Percentiles rank a stretch among this genome's conserved stretches.
Evolutionary conservation across 2,797 vertebrate species (phyloP).

Genomic region (Sphaeramia orbicularis): DNA sequence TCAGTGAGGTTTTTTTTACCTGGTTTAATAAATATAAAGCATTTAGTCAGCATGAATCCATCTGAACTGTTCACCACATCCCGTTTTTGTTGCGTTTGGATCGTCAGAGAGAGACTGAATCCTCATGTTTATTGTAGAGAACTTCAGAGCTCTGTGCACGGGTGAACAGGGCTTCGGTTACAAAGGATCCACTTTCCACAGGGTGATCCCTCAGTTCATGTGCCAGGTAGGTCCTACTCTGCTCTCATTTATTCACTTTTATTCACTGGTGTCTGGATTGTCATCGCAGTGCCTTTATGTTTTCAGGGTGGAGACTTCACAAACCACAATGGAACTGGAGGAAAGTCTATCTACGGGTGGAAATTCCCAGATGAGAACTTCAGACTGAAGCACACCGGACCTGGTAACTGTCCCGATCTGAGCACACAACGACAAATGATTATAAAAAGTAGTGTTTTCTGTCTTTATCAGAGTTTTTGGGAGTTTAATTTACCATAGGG

Average conservation of each 20-base stretch:
- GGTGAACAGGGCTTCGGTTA: constrained; percentile 95
- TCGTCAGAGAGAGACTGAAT: constrained; percentile 6
- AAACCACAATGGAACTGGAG: constrained; percentile 96
- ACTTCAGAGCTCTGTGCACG: constrained; percentile 95
- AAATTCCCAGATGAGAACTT: constrained; percentile 97
- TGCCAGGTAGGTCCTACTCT: constrained; percentile 89
- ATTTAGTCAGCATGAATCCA: no score
- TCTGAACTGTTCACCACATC: no score
- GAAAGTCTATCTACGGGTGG: constrained; percentile 96
- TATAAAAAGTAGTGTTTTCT: no score
- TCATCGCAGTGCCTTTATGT: constrained; percentile 6
- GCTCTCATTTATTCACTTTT: neutral
- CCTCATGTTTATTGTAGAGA: constrained; percentile 84
- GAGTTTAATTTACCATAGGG: no score
- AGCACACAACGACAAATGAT: no score
- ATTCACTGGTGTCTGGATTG: neutral
- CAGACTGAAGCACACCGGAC: constrained; percentile 89
- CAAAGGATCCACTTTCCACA: constrained; percentile 95
- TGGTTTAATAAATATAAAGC: no score
- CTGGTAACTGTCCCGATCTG: constrained; percentile 84
- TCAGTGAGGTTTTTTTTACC: no score
- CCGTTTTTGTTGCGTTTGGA: neutral
- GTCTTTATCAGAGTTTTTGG: no score
- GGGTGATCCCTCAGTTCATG: constrained; percentile 98
- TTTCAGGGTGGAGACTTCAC: constrained; percentile 96